Evolutionary conservation across 1,140 invertebrate genomes (phyloP).

Genomic region (Rhysida immarginata): DNA sequence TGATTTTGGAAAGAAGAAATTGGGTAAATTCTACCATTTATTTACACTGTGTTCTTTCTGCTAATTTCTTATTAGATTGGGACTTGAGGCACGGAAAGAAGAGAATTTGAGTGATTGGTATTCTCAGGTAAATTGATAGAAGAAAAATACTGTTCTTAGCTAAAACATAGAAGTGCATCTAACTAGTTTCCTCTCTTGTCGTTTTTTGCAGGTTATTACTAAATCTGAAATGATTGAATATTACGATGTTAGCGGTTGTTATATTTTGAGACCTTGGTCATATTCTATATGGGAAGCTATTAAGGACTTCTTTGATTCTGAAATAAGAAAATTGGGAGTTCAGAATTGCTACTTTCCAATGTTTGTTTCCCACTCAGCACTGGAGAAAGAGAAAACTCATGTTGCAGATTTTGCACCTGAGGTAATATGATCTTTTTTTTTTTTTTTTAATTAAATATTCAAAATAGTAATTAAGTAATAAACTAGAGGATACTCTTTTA

Average conservation of each 20-base stretch:
- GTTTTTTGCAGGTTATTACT: slow-evolving; percentile 54
- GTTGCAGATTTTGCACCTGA: slow-evolving; percentile 98
- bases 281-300: slow-evolving; percentile 94
- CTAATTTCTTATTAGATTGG: slow-evolving; percentile 40
- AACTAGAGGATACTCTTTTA: no score
- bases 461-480: no score
- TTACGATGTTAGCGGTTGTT: slow-evolving; percentile 98
- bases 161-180: neutral
- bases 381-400: slow-evolving; percentile 92
- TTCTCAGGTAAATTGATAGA: slow-evolving; percentile 79
- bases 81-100: slow-evolving; percentile 80
- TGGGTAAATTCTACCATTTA: no score
- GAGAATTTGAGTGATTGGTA: slow-evolving; percentile 97
- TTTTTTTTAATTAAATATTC: no score
- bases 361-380: slow-evolving; percentile 75
- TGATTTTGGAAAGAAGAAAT: no score
- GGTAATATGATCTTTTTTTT: no score
- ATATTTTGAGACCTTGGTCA: slow-evolving; percentile 92
- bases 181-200: neutral
- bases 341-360: slow-evolving; percentile 98
- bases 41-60: no score
- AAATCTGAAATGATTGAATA: slow-evolving; percentile 99
- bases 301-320: slow-evolving; percentile 67
- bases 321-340: slow-evolving; percentile 86
- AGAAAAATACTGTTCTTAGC: no score